Conservation (phyloP, 2,888 invertebrate genomes). For the Theretra japonica region DNA sequence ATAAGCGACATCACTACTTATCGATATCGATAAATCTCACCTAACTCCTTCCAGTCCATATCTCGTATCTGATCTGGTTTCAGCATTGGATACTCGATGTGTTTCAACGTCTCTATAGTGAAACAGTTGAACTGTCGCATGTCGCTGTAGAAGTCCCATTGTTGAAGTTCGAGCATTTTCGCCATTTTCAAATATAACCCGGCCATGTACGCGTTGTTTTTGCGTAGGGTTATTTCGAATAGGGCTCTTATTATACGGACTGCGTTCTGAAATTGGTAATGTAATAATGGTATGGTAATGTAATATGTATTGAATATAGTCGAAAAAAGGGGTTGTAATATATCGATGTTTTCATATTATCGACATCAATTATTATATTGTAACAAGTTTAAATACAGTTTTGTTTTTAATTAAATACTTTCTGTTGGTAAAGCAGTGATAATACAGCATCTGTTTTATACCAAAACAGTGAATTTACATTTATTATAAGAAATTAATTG, state of each 20-base stretch:
- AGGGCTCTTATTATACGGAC: constrained; percentile 95
- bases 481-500: too few relatives aligned
- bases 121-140: constrained; percentile 93
- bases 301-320: neutral
- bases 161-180: constrained; percentile 96
- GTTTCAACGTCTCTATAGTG: constrained; percentile 90
- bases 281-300: neutral
- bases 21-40: constrained; percentile 63
- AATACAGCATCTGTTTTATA: too few relatives aligned
- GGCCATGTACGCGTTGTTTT: constrained; percentile 95
- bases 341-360: too few relatives aligned
- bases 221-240: constrained; percentile 96
- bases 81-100: constrained; percentile 91
- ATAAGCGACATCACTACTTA: too few relatives aligned
- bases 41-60: constrained; percentile 94
- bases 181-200: constrained; percentile 93
- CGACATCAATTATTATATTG: too few relatives aligned
- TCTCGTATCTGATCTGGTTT: constrained; percentile 92
- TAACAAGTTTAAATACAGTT: too few relatives aligned
- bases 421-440: too few relatives aligned
- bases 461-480: too few relatives aligned
- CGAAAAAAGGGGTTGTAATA: neutral
- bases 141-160: constrained; percentile 95
- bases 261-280: constrained; percentile 88
- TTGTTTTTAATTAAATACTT: too few relatives aligned